Evolutionary conservation across 2,113 vertebrate genomes (phyloP).

Genomic region (Labrus mixtus): DNA sequence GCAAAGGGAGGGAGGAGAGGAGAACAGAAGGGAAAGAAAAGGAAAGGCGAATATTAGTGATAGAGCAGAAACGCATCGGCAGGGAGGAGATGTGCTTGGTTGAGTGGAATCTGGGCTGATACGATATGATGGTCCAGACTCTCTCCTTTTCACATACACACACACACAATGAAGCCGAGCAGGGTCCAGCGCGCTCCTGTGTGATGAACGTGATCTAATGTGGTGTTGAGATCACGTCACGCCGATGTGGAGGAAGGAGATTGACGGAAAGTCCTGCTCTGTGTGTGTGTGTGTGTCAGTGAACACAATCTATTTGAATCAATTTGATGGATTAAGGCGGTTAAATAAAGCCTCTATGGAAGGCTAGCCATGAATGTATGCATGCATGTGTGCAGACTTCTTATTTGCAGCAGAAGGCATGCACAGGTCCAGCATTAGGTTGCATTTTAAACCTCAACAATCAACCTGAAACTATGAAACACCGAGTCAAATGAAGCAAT

Average conservation of each 20-base stretch:
- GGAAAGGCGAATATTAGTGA: conserved; percentile 13
- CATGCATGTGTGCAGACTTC: neutral
- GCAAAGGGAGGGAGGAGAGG: neutral
- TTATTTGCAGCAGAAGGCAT: neutral
- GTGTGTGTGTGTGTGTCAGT: neutral
- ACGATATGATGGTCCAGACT: conserved; percentile 43
- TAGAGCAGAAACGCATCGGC: conserved; percentile 26
- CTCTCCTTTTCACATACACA: conserved; percentile 17
- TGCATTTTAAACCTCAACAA: neutral
- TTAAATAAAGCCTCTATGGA: conserved; percentile 18
- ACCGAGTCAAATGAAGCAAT: conserved; percentile 7
- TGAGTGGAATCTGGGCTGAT: conserved; percentile 57
- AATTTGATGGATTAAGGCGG: conserved; percentile 50
- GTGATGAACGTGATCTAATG: conserved; percentile 63
- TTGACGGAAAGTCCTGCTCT: conserved; percentile 14
- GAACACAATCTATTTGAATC: conserved; percentile 42
- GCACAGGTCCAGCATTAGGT: neutral
- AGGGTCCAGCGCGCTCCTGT: conserved; percentile 15
- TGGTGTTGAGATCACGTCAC: conserved; percentile 34
- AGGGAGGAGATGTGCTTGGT: conserved; percentile 42
- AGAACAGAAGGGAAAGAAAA: conserved; percentile 1
- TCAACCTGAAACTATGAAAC: conserved; percentile 17
- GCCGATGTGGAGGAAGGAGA: conserved; percentile 15
- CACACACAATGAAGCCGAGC: neutral
- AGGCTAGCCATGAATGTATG: conserved; percentile 1